Conservation (phyloP, 1,140 invertebrate species). For the Rhyacophila brunnea region DNA sequence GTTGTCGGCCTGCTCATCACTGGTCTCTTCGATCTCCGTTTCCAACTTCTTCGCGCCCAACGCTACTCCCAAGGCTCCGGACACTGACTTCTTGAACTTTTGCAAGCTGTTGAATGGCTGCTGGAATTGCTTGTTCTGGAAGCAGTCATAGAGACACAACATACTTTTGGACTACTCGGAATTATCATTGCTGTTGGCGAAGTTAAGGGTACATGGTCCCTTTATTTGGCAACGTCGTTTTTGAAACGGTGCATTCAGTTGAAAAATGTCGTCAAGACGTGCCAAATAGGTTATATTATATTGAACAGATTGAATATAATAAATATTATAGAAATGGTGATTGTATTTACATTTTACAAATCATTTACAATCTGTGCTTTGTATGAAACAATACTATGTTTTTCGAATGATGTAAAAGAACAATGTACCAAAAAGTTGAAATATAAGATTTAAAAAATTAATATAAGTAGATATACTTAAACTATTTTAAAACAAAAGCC, state of each 20-base stretch:
- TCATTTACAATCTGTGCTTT: too few species aligned
- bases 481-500: too few species aligned
- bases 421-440: too few species aligned
- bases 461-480: too few species aligned
- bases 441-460: too few species aligned
- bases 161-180: constrained; percentile 52
- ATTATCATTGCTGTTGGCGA: constrained; percentile 8
- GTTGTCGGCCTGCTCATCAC: constrained; percentile 51
- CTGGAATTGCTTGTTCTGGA: constrained; percentile 52
- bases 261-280: background rate
- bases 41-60: constrained; percentile 50
- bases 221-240: too few species aligned
- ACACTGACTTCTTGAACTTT: constrained; percentile 67
- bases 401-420: too few species aligned
- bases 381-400: too few species aligned
- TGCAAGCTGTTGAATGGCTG: constrained; percentile 64
- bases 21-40: constrained; percentile 46
- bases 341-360: too few species aligned
- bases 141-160: constrained; percentile 54
- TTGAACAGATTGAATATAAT: too few species aligned
- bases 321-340: too few species aligned
- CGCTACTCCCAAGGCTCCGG: constrained; percentile 60
- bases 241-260: background rate
- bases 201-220: background rate
- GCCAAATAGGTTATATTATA: too few species aligned